phyloP scores from a whole-genome alignment of 2,113 vertebrate species.

The Melanerpes aurifrons region DNA sequence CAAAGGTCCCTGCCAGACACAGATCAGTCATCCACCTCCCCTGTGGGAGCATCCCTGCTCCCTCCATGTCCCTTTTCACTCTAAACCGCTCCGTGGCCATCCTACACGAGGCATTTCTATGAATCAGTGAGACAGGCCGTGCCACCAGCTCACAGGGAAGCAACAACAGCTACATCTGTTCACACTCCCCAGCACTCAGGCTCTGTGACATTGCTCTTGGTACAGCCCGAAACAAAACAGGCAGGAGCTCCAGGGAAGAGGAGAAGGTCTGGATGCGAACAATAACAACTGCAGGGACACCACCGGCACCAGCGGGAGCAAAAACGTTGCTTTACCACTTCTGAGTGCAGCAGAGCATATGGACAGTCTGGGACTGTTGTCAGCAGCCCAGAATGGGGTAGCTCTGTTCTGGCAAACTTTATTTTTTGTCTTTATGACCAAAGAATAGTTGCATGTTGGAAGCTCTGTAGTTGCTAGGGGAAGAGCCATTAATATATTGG shows the following conservation, averaged over 20 bases:
- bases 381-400: slow-evolving; percentile 69
- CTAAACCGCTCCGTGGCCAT: accelerated
- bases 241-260: slow-evolving; percentile 50
- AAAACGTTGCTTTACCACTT: slow-evolving; percentile 72
- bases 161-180: slow-evolving; percentile 48
- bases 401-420: slow-evolving; percentile 46
- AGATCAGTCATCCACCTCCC: background rate
- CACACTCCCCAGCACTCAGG: background rate
- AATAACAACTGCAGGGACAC: slow-evolving; percentile 44
- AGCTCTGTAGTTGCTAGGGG: slow-evolving; percentile 67
- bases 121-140: background rate
- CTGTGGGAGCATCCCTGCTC: background rate
- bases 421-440: slow-evolving; percentile 62
- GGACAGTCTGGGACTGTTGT: slow-evolving; percentile 69
- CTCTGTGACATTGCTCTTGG: slow-evolving; percentile 19
- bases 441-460: slow-evolving; percentile 65
- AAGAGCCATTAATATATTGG: slow-evolving; percentile 63
- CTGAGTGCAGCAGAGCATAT: slow-evolving; percentile 70
- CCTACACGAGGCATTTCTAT: accelerated
- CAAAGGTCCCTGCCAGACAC: accelerated
- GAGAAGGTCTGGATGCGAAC: slow-evolving; percentile 29
- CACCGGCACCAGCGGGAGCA: slow-evolving; percentile 59
- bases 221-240: slow-evolving; percentile 15
- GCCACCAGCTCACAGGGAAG: background rate
- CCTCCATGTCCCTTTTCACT: background rate